A percentile compares a stretch with the other conserved stretches of the same genome.
phyloP scores from a whole-genome alignment of 2,888 invertebrate genomes.

The Platerodrilus igneus region DNA sequence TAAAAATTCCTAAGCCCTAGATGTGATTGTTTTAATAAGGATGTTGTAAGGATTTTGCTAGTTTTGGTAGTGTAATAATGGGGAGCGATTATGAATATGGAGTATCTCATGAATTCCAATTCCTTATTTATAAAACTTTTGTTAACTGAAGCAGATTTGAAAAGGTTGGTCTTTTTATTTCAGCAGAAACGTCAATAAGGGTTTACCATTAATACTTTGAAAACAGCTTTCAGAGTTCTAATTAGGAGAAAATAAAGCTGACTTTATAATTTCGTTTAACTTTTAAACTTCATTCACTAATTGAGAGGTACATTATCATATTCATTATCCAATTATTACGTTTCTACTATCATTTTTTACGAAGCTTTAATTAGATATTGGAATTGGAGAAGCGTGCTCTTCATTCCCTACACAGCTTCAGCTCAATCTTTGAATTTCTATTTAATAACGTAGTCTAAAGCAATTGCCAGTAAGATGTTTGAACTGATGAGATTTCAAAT shows the following conservation, averaged over 20 bases:
- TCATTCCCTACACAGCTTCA: constrained; percentile 3
- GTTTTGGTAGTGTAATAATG: no score
- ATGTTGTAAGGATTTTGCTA: no score
- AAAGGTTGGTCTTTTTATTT: constrained; percentile 31
- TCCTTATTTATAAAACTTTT: constrained; percentile 24
- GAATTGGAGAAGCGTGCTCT: constrained; percentile 1
- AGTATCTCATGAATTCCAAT: no score
- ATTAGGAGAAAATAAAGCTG: constrained; percentile 33
- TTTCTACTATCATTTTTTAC: constrained; percentile 26
- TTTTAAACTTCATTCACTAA: constrained; percentile 32
- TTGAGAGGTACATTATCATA: constrained; percentile 35
- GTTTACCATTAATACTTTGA: no score
- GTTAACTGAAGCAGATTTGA: constrained; percentile 23
- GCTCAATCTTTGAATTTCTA: constrained; percentile 26
- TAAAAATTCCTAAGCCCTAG: no score
- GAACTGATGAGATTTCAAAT: constrained; percentile 21
- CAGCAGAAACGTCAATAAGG: constrained; percentile 30
- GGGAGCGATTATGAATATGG: no score
- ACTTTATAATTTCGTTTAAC: constrained; percentile 31
- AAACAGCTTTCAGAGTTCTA: constrained; percentile 28
- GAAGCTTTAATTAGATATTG: constrained; percentile 9
- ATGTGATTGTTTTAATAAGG: no score
- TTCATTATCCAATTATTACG: constrained; percentile 37
- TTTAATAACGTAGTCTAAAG: constrained; percentile 27
- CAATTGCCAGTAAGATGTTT: constrained; percentile 18